Percentiles rank a stretch among this genome's conserved stretches.
Conservation (phyloP, 2,113 vertebrate genomes). For the Tautogolabrus adspersus region DNA sequence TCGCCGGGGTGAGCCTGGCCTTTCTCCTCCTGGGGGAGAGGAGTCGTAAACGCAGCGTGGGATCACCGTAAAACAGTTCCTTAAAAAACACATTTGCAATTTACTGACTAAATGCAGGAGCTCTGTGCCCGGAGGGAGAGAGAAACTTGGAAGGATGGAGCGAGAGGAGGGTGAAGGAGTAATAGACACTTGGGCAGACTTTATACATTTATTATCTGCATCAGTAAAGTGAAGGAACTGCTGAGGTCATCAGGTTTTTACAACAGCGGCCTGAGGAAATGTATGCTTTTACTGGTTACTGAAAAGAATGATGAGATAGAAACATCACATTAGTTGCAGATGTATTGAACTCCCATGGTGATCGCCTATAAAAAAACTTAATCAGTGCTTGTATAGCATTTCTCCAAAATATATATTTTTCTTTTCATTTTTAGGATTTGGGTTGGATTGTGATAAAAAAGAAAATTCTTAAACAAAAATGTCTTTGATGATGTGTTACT, state of each 20-base stretch:
- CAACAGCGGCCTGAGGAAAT: not conserved
- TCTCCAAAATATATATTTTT: too few relatives aligned
- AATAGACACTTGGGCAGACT: slow-evolving; percentile 36
- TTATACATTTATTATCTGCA: slow-evolving; percentile 25
- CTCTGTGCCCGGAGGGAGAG: slow-evolving; percentile 39
- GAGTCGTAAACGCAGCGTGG: slow-evolving; percentile 73
- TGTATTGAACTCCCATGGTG: not conserved
- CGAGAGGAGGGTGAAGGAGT: slow-evolving; percentile 8
- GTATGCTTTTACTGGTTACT: not conserved
- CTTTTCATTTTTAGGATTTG: too few relatives aligned
- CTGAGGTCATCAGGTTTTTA: slow-evolving; percentile 25
- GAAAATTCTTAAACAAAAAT: too few relatives aligned
- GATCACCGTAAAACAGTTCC: slow-evolving; percentile 67
- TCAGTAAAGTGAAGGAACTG: slow-evolving; percentile 21
- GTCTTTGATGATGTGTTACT: too few relatives aligned
- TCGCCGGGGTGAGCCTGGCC: slow-evolving; percentile 28
- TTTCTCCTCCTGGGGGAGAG: slow-evolving; percentile 56
- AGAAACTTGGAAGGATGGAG: slow-evolving; percentile 31
- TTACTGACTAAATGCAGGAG: slow-evolving; percentile 69
- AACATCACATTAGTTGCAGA: not conserved
- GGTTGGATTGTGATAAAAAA: too few relatives aligned
- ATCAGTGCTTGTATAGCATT: not conserved
- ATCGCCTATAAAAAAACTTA: not conserved
- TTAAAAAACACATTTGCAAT: slow-evolving; percentile 68
- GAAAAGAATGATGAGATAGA: not conserved